phyloP scores from a whole-genome alignment of 2,113 vertebrate genomes.

The Petaurus breviceps region DNA sequence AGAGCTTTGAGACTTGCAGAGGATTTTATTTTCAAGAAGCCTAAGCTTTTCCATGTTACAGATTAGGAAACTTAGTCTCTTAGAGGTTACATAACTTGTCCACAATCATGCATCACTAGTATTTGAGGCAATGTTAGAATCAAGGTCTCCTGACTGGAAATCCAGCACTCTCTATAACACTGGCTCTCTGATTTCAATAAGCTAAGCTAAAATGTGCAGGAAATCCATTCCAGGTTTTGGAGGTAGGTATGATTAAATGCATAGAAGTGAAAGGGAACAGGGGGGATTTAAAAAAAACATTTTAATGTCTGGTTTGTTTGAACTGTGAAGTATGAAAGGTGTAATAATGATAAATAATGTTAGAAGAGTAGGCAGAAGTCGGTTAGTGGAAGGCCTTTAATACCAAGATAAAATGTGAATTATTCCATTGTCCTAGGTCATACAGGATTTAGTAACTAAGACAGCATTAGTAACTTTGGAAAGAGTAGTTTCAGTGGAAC shows the following conservation, averaged over 20 bases:
- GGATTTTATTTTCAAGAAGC: not conserved
- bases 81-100: not conserved
- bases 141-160: not conserved
- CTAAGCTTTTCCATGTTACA: not conserved
- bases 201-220: not conserved
- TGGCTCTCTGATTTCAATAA: not conserved
- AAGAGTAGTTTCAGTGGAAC: no score
- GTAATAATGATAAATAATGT: not conserved
- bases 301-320: not conserved
- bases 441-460: no score
- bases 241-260: not conserved
- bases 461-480: no score
- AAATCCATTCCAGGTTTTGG: not conserved
- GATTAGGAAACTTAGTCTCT: not conserved
- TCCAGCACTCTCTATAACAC: not conserved
- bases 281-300: not conserved
- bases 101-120: not conserved
- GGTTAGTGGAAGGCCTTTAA: not conserved
- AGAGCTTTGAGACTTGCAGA: not conserved
- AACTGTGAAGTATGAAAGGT: not conserved
- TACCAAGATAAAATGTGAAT: not conserved
- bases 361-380: not conserved
- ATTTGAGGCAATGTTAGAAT: not conserved
- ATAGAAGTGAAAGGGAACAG: not conserved
- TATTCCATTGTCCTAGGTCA: not conserved